phyloP scores from a whole-genome alignment of 64 coral and sea anemone species.

The Cladopsammia gracilis region DNA sequence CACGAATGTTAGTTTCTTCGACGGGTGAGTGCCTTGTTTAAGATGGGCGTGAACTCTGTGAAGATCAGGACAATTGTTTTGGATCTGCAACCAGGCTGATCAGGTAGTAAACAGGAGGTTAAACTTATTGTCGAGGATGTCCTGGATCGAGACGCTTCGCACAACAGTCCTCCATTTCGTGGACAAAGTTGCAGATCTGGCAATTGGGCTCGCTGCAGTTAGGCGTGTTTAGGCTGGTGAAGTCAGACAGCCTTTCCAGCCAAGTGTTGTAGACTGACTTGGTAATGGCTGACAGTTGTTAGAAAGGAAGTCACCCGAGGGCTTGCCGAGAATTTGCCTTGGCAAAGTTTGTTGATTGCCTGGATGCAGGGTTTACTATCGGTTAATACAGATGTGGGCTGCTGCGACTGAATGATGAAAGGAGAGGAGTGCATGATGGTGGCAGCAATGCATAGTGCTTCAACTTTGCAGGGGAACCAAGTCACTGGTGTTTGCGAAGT shows the following conservation, averaged over 20 bases:
- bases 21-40: too few species aligned
- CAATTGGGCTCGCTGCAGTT: conserved; percentile 24
- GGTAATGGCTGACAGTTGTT: conserved; percentile 55
- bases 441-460: conserved; percentile 33
- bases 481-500: conserved; percentile 53
- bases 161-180: conserved; percentile 42
- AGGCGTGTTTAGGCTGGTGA: conserved; percentile 39
- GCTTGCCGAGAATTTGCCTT: conserved; percentile 55
- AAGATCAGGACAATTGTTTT: too few species aligned
- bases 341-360: conserved; percentile 37
- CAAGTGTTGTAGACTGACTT: conserved; percentile 42
- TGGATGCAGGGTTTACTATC: conserved; percentile 60
- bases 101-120: conserved; percentile 43
- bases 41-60: too few species aligned
- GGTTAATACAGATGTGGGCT: conserved; percentile 29
- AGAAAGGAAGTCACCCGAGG: conserved; percentile 51
- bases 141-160: not conserved
- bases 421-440: conserved; percentile 51
- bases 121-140: not conserved
- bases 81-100: conserved; percentile 41
- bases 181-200: conserved; percentile 62
- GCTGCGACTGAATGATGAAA: conserved; percentile 53
- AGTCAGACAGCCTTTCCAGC: conserved; percentile 62
- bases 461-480: conserved; percentile 67
- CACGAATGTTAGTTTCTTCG: too few species aligned